Conservation (phyloP, 2,888 invertebrate genomes). For the Andrena bucephala region DNA sequence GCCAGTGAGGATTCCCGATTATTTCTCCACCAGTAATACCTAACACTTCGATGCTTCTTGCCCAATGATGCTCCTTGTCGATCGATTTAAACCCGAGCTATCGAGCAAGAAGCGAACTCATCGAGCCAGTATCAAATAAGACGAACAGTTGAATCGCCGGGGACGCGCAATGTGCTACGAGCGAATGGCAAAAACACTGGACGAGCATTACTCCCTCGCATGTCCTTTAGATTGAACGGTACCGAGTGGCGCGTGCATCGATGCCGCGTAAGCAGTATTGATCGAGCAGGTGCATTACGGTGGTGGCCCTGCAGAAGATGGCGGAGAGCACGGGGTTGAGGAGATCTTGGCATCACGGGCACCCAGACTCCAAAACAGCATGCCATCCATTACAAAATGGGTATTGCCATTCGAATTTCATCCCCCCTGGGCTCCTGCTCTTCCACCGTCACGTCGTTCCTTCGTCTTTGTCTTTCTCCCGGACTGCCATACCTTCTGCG, state of each 20-base stretch:
- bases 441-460: neutral
- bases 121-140: neutral
- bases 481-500: neutral
- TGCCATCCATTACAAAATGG: neutral
- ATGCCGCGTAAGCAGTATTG: constrained; percentile 74
- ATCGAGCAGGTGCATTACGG: constrained; percentile 72
- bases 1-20: too few species aligned
- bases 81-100: too few species aligned
- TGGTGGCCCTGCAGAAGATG: constrained; percentile 63
- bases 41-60: too few species aligned
- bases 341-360: constrained; percentile 45
- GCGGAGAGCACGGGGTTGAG: constrained; percentile 60
- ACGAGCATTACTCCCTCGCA: constrained; percentile 33
- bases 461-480: constrained; percentile 55
- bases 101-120: neutral
- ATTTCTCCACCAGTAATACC: too few species aligned
- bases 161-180: neutral
- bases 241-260: constrained; percentile 71
- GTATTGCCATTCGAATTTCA: constrained; percentile 9
- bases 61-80: too few species aligned
- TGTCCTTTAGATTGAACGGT: constrained; percentile 62
- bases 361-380: neutral
- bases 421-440: neutral
- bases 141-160: neutral
- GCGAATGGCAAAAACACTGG: constrained; percentile 31